Conservation (phyloP, 2,888 invertebrate species). For the Cremastinae sp. region DNA sequence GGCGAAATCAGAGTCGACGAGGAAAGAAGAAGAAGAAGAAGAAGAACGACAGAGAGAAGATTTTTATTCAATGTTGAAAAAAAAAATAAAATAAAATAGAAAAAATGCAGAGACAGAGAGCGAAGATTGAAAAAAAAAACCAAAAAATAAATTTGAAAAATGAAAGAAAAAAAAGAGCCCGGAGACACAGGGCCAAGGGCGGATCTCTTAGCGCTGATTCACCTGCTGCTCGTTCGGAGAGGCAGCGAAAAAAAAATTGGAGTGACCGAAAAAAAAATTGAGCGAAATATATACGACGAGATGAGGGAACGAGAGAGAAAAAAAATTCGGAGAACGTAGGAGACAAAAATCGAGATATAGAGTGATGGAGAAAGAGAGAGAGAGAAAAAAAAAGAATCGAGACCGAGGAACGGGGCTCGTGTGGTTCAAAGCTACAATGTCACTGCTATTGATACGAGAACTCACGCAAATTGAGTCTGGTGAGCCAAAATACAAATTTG, state of each 20-base stretch:
- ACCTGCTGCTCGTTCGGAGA: conserved; percentile 68
- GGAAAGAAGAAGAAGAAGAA: conserved; percentile 56
- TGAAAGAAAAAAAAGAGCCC: neutral
- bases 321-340: neutral
- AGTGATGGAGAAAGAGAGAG: neutral
- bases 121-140: neutral
- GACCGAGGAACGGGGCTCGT: conserved; percentile 40
- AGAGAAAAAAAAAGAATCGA: conserved; percentile 11
- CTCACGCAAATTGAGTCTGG: too few species aligned
- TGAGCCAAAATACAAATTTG: neutral
- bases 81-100: conserved; percentile 4
- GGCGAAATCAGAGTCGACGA: conserved; percentile 65
- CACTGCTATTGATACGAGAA: conserved; percentile 61
- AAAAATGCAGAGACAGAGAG: too few species aligned
- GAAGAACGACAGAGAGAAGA: neutral
- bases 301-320: conserved; percentile 3
- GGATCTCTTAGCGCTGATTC: conserved; percentile 74
- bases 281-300: neutral
- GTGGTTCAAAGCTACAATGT: conserved; percentile 66
- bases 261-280: neutral
- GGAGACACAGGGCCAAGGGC: conserved; percentile 73
- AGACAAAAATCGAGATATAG: neutral
- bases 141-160: neutral
- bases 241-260: conserved; percentile 27
- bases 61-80: too few species aligned